Base-by-base conservation (phyloP, 2,113 vertebrate species). In the Scortum barcoo region DNA sequence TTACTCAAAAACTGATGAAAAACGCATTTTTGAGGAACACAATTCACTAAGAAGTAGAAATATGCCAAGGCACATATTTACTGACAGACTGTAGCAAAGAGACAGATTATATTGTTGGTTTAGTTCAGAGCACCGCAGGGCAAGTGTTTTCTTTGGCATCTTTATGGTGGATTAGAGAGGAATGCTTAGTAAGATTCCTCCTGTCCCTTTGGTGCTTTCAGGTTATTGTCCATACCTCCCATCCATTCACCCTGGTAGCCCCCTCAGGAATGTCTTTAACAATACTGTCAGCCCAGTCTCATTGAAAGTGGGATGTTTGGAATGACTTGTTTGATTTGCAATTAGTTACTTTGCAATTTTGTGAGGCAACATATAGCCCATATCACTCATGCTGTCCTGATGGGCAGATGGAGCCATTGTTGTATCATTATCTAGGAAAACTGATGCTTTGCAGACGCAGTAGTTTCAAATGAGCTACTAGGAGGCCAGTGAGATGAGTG, bases 121-220 rank as follows among this genome's bases (percentile, higher is more conserved):
- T 92, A 86, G 90, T 63, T 69, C 83, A 76, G 60, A 71, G 86
- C 86, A 91, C 88, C 93, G 88, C 78, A n/a, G 85, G 90, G 84
- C 83, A 58, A 44, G 76, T 92, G 91, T 91, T 91, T 91, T 92
- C 87, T 89, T 86, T 93, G 82, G 88, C 87, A 91, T 92, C 89
- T 92, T 93, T 92, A 93, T 72, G 85, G 90, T 92, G 92, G 92
- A 93, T 95, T 94, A 93, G 90, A 88, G 80, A 91, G 94, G 94
- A 95, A 95, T 95, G 93, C 92, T 89, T 93, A 83, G 77, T 91
- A 92, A 94, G 91, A 91, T 90, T 91, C 87, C 81, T 91, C 81
- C 86, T 91, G 81, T 91, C 87, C 84, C 86, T 81, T 84, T 89
- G 84, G 86, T 88, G 76, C 87, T 85, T 94, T 89, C 56, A 92